These are phyloP conservation scores for Podabrus alpinus DNA, from an alignment of 2,888 invertebrate genomes.

Conservation along the genomic window DNA sequence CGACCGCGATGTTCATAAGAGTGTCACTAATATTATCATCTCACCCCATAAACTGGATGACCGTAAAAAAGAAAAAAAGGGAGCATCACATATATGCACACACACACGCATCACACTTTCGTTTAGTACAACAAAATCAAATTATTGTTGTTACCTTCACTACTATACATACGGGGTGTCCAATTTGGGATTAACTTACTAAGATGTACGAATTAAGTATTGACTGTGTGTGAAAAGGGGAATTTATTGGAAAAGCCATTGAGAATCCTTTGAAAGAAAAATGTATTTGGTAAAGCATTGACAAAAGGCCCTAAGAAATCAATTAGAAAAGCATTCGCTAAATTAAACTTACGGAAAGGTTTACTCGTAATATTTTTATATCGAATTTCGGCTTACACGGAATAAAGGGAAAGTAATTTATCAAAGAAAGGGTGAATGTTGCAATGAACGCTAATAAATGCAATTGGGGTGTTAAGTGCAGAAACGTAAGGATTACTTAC, in stretches of 20 bases:
- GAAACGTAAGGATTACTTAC: background rate
- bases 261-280: background rate
- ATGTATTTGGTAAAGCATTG: background rate
- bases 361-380: background rate
- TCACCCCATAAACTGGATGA: constrained; percentile 52
- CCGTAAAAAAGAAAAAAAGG: constrained; percentile 52
- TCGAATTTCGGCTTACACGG: background rate
- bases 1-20: constrained; percentile 47
- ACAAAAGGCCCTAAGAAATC: background rate
- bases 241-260: background rate
- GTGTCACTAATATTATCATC: constrained; percentile 52
- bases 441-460: background rate
- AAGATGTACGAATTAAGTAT: background rate
- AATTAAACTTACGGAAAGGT: background rate
- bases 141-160: background rate
- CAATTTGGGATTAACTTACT: background rate
- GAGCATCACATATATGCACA: constrained; percentile 26
- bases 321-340: background rate
- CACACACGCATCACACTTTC: background rate
- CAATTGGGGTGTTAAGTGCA: background rate
- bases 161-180: background rate
- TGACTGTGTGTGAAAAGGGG: background rate
- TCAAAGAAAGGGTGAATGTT: background rate
- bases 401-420: background rate
- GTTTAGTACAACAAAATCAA: background rate